phyloP scores from a whole-genome alignment of 2,888 invertebrate species.

The Orchesellides sinensis region DNA sequence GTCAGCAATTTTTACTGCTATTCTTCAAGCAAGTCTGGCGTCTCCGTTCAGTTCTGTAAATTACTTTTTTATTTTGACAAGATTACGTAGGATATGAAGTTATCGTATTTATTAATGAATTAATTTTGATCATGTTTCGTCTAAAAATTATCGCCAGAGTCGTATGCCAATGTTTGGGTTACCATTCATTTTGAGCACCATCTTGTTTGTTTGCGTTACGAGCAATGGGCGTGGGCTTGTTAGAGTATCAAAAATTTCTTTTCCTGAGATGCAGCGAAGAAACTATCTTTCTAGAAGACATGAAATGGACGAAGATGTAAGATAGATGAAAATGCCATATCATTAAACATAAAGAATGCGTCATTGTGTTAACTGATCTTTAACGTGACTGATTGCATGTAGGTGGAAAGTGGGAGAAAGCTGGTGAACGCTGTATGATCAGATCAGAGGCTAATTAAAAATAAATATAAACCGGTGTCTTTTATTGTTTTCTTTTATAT shows the following conservation, averaged over 20 bases:
- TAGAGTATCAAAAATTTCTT: slow-evolving; percentile 75
- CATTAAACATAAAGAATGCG: background rate
- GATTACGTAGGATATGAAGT: background rate
- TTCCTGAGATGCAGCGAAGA: slow-evolving; percentile 76
- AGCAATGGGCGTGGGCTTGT: slow-evolving; percentile 75
- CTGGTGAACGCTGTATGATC: background rate
- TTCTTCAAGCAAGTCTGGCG: slow-evolving; percentile 76
- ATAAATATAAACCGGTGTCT: background rate
- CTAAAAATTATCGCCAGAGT: slow-evolving; percentile 45
- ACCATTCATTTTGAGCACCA: slow-evolving; percentile 76
- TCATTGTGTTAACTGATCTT: background rate
- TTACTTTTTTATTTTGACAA: background rate
- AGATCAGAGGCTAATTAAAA: background rate
- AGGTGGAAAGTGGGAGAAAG: background rate
- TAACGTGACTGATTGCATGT: background rate
- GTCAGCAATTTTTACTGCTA: slow-evolving; percentile 76
- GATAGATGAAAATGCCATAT: background rate
- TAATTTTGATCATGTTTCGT: background rate
- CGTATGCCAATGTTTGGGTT: slow-evolving; percentile 76
- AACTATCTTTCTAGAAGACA: background rate
- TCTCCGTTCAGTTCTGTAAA: slow-evolving; percentile 76
- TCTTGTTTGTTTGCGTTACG: slow-evolving; percentile 76
- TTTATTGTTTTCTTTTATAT: no score
- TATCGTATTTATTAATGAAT: background rate
- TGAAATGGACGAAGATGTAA: background rate